Base-by-base conservation (phyloP, 1,140 invertebrate species). In the Ylistrum balloti region DNA sequence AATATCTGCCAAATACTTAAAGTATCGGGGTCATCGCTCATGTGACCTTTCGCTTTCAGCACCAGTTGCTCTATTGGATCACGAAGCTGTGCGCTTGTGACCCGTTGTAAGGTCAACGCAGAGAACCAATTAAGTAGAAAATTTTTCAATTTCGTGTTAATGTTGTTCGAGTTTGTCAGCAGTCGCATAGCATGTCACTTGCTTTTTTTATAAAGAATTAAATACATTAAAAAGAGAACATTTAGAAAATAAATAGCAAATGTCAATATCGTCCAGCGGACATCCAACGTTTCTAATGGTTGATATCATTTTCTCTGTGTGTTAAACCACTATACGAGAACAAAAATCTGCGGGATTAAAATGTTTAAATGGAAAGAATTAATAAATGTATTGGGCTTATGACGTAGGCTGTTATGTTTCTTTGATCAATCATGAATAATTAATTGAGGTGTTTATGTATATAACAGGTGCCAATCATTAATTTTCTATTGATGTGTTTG, bases 1-100 rank as follows among this genome's bases (percentile, higher is more conserved):
- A 74, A 74, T 74, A 74, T 5, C 56, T 74, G 56, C 56, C 56
- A 74, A 74, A 74, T 74, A 74, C n/a, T 74, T 5, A 74, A n/a
- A 3, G 5, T 74, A n/a, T 74, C 56, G n/a, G 56, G 56, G 56
- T 74, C 56, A 74, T 74, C n/a, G 56, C 9, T n/a, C 17, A 17
- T 74, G 56, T 74, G 56, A 74, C 56, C 56, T 74, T 74, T 74
- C n/a, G 56, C 56, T 74, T 74, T 74, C 56, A 74, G 56, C 56
- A 74, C 56, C n/a, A 74, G 56, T 28, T 28, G 56, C 56, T 74
- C n/a, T 74, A 74, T 74, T 74, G n/a, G 56, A 17, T 5, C 56
- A 74, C 56, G 56, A 74, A 74, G 56, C 56, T 74, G 56, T 74
- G 56, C 3, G 56, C 56, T 28, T n/a, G 56, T 74, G 56, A 74